Evolutionary conservation across 2,888 invertebrate species (phyloP).

Genomic region (Latrodectus elegans): DNA sequence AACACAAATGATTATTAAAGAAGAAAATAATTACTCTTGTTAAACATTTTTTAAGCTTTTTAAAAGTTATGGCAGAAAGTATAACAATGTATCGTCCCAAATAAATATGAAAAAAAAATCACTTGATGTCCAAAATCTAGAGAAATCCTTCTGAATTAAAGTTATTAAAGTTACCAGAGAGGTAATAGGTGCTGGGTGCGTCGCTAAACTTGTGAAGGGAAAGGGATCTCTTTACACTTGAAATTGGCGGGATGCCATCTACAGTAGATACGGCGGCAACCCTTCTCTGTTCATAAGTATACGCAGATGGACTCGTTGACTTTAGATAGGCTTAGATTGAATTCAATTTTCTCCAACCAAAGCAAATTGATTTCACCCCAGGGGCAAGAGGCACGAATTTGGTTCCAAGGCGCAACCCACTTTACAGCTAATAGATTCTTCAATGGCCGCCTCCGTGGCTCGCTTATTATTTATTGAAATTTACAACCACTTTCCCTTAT

Average conservation of each 20-base stretch:
- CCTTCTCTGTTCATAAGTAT: slow-evolving; percentile 6
- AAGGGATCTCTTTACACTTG: too few species aligned
- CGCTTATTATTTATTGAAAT: slow-evolving; percentile 57
- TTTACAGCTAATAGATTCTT: slow-evolving; percentile 35
- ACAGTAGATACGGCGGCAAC: slow-evolving; percentile 6
- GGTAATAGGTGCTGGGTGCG: too few species aligned
- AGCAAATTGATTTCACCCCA: slow-evolving; percentile 56
- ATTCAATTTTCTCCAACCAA: slow-evolving; percentile 35
- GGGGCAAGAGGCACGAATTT: slow-evolving; percentile 1
- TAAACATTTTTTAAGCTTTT: too few species aligned
- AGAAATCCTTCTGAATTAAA: too few species aligned
- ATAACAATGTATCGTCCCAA: too few species aligned
- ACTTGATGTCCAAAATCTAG: too few species aligned
- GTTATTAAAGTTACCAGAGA: too few species aligned
- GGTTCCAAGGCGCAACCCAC: neutral
- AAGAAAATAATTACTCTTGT: too few species aligned
- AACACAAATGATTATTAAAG: too few species aligned
- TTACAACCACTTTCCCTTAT: slow-evolving; percentile 20
- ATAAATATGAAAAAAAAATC: too few species aligned
- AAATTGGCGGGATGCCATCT: slow-evolving; percentile 6
- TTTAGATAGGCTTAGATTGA: slow-evolving; percentile 25
- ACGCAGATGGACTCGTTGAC: slow-evolving; percentile 55
- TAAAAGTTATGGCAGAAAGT: too few species aligned
- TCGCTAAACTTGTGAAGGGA: too few species aligned
- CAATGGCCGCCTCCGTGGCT: slow-evolving; percentile 15